A percentile compares a stretch with the other conserved stretches of the same genome.
These are phyloP conservation scores for Syrrhaptes paradoxus DNA, from an alignment of 2,113 vertebrate species.

Conservation along the genomic window DNA sequence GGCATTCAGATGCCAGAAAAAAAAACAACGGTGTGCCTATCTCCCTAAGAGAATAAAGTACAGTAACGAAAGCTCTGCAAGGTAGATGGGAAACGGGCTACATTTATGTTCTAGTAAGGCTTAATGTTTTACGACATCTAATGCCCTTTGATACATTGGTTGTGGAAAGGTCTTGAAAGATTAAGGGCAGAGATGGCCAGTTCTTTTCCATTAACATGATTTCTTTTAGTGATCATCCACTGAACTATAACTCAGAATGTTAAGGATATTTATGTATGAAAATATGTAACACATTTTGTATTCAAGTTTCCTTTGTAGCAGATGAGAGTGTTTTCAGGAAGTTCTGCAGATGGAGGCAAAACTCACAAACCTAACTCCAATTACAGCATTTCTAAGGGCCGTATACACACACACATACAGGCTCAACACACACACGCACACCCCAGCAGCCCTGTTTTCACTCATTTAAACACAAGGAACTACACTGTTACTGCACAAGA, in stretches of 20 bases:
- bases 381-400: constrained; percentile 75
- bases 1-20: constrained; percentile 56
- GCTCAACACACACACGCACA: constrained; percentile 57
- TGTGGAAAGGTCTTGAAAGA: constrained; percentile 27
- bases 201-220: constrained; percentile 16
- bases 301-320: constrained; percentile 33
- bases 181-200: constrained; percentile 58
- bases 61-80: constrained; percentile 17
- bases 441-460: constrained; percentile 60
- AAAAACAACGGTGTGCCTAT: not conserved
- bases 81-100: constrained; percentile 31
- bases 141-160: constrained; percentile 13
- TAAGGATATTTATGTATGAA: constrained; percentile 16
- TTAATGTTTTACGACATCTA: constrained; percentile 43
- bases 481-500: constrained; percentile 76
- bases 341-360: constrained; percentile 74
- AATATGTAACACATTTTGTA: constrained; percentile 31
- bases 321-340: constrained; percentile 53
- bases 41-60: constrained; percentile 45
- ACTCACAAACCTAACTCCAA: constrained; percentile 76
- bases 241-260: constrained; percentile 16
- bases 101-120: constrained; percentile 19
- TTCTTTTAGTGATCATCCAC: constrained; percentile 15
- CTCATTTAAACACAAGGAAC: constrained; percentile 74
- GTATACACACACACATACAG: constrained; percentile 68